phyloP scores from a whole-genome alignment of 1,140 invertebrate genomes.

The Drosophila funebris region DNA sequence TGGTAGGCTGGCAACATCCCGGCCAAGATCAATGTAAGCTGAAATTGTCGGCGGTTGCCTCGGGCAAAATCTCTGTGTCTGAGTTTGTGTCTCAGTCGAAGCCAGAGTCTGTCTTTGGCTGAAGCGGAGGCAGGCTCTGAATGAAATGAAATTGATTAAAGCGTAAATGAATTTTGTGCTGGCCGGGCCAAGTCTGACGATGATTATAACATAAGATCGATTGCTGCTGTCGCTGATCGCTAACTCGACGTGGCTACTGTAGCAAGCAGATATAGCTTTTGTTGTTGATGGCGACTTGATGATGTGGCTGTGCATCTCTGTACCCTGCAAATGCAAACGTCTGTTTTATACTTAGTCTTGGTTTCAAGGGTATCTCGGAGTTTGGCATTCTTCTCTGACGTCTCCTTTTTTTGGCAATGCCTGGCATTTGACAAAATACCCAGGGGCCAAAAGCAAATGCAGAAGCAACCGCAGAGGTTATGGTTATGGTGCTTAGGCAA shows the following conservation, averaged over 20 bases:
- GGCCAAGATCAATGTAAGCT: constrained; percentile 52
- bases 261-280: constrained; percentile 62
- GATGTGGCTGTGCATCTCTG: not conserved
- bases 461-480: not conserved
- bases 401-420: not conserved
- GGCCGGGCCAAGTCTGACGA: constrained; percentile 44
- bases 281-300: not conserved
- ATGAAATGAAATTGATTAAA: constrained; percentile 83
- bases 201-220: constrained; percentile 82
- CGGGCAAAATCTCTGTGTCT: constrained; percentile 19
- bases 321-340: constrained; percentile 5
- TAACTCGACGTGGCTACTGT: constrained; percentile 83
- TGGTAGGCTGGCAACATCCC: not conserved
- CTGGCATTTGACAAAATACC: constrained; percentile 74
- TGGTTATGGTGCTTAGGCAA: constrained; percentile 29
- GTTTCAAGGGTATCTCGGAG: not conserved
- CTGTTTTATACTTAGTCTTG: no score
- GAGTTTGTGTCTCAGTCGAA: not conserved
- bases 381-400: not conserved
- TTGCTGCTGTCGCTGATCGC: constrained; percentile 83
- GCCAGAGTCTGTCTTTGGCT: not conserved
- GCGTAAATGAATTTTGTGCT: constrained; percentile 83
- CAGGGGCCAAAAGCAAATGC: constrained; percentile 48
- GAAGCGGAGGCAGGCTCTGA: constrained; percentile 42
- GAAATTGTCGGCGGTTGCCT: constrained; percentile 47